Evolutionary conservation across 1,140 invertebrate genomes (phyloP).

Genomic region (Heliconius himera): DNA sequence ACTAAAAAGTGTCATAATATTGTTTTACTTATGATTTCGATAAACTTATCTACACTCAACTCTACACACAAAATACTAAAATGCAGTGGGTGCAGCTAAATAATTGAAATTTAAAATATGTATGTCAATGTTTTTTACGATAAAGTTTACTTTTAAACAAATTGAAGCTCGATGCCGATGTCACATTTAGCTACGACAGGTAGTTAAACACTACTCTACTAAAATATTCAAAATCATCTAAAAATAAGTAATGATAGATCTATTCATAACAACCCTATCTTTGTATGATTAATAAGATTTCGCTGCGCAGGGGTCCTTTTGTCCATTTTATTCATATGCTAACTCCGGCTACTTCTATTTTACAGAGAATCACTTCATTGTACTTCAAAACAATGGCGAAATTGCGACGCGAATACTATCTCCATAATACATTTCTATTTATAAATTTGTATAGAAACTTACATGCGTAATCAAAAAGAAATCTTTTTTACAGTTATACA

Average conservation of each 20-base stretch:
- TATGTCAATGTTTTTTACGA: too few species aligned
- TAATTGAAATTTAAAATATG: too few species aligned
- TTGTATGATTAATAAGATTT: constrained; percentile 65
- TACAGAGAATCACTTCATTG: constrained; percentile 55
- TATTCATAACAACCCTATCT: constrained; percentile 21
- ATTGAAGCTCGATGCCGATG: too few species aligned
- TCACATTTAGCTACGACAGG: too few species aligned
- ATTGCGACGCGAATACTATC: constrained; percentile 48
- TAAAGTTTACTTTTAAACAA: too few species aligned
- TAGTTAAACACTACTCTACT: not conserved
- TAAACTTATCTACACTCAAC: too few species aligned
- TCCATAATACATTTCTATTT: constrained; percentile 10
- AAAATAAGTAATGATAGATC: constrained; percentile 10
- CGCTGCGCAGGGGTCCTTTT: constrained; percentile 61
- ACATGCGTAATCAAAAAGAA: constrained; percentile 5
- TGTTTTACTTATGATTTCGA: too few species aligned
- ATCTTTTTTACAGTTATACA: not conserved
- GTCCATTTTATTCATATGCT: constrained; percentile 78
- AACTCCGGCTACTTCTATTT: constrained; percentile 58
- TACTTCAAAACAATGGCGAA: constrained; percentile 64
- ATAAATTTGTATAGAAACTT: not conserved
- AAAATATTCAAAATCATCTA: not conserved
- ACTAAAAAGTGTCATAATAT: too few species aligned
- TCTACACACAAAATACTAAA: too few species aligned
- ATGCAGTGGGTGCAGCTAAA: too few species aligned